Percentiles rank a stretch among this genome's conserved stretches.
phyloP scores from a whole-genome alignment of 2,113 vertebrate species.

The Benitochromis conjunctus region DNA sequence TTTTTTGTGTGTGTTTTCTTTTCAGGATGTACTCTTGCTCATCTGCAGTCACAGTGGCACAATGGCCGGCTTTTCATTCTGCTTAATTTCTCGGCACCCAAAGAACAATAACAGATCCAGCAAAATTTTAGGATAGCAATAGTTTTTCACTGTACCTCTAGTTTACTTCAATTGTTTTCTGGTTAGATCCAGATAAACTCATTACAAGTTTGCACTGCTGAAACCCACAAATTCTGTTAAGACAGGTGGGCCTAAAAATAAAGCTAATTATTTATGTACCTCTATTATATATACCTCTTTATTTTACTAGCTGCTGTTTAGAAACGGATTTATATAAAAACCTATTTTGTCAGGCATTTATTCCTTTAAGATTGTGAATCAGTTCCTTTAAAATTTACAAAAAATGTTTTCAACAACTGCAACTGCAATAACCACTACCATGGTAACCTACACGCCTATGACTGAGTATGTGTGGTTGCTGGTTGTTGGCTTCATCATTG shows the following conservation, averaged over 20 bases:
- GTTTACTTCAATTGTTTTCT: constrained; percentile 55
- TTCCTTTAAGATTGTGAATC: constrained; percentile 71
- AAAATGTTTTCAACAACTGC: constrained; percentile 65
- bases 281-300: constrained; percentile 76
- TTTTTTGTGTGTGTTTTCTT: neutral
- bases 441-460: neutral
- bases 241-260: constrained; percentile 42
- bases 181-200: constrained; percentile 32
- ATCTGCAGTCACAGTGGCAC: constrained; percentile 65
- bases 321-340: constrained; percentile 23
- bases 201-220: constrained; percentile 49
- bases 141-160: constrained; percentile 53
- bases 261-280: constrained; percentile 57
- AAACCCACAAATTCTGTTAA: constrained; percentile 44
- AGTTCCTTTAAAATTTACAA: constrained; percentile 36
- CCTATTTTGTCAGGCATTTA: constrained; percentile 43
- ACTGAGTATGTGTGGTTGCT: constrained; percentile 82
- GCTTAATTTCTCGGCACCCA: constrained; percentile 64
- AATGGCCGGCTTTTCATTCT: constrained; percentile 76
- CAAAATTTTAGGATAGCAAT: constrained; percentile 80
- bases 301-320: constrained; percentile 53
- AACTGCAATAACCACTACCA: constrained; percentile 18
- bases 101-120: constrained; percentile 60
- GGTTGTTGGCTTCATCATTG: constrained; percentile 89
- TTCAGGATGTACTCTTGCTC: constrained; percentile 81